Conservation (phyloP, 2,888 invertebrate species). For the Fragum sueziense region DNA sequence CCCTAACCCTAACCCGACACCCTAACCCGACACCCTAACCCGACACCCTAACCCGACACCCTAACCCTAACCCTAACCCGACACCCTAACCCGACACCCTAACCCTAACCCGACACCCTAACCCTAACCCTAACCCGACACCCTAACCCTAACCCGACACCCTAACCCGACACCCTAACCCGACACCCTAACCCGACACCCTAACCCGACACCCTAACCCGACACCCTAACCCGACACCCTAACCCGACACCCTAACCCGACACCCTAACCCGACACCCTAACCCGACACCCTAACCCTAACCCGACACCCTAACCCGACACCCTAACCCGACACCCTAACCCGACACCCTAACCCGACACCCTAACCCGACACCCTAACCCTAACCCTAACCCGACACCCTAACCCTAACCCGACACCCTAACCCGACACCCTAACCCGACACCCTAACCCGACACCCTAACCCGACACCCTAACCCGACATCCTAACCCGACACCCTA, state of each 20-base stretch:
- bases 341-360: slow-evolving; percentile 66
- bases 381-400: slow-evolving; percentile 51
- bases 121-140: slow-evolving; percentile 52
- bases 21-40: slow-evolving; percentile 48
- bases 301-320: too few relatives aligned
- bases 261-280: slow-evolving; percentile 65
- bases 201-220: slow-evolving; percentile 56
- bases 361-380: slow-evolving; percentile 61
- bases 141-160: slow-evolving; percentile 20
- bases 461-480: slow-evolving; percentile 50
- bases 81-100: slow-evolving; percentile 61
- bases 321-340: slow-evolving; percentile 67
- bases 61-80: slow-evolving; percentile 59
- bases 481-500: slow-evolving; percentile 59
- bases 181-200: slow-evolving; percentile 65
- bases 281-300: too few relatives aligned
- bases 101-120: slow-evolving; percentile 58
- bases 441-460: slow-evolving; percentile 50
- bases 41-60: slow-evolving; percentile 55
- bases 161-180: slow-evolving; percentile 56
- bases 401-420: too few relatives aligned
- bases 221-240: slow-evolving; percentile 58
- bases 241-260: slow-evolving; percentile 59
- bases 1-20: slow-evolving; percentile 14
- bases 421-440: too few relatives aligned